Evolutionary conservation across 2,888 invertebrate species (phyloP).

Genomic region (Formica aserva): DNA sequence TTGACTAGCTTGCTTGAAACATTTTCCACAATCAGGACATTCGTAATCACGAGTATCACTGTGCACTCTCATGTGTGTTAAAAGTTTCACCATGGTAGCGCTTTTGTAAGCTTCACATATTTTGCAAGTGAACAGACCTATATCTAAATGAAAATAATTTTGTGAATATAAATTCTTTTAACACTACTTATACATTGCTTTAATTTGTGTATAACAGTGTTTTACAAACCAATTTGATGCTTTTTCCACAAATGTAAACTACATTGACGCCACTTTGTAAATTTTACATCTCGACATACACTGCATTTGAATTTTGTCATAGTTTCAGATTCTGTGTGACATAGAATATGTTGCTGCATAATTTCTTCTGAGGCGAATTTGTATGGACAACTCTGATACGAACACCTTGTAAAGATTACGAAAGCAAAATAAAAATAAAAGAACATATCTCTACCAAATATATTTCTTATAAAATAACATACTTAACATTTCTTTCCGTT

Average conservation of each 20-base stretch:
- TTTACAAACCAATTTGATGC: slow-evolving; percentile 86
- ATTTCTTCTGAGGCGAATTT: slow-evolving; percentile 85
- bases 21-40: slow-evolving; percentile 88
- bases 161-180: slow-evolving; percentile 24
- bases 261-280: slow-evolving; percentile 89
- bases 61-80: slow-evolving; percentile 89
- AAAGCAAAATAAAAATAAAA: neutral
- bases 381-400: slow-evolving; percentile 87
- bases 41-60: slow-evolving; percentile 86
- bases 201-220: neutral
- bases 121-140: slow-evolving; percentile 88
- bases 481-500: slow-evolving; percentile 78
- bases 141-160: slow-evolving; percentile 80
- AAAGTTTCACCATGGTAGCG: slow-evolving; percentile 87
- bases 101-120: slow-evolving; percentile 88
- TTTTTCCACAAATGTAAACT: slow-evolving; percentile 90
- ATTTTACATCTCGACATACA: slow-evolving; percentile 86
- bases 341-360: slow-evolving; percentile 86
- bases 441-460: neutral
- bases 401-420: slow-evolving; percentile 85
- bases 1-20: slow-evolving; percentile 89
- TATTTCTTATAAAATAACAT: slow-evolving; percentile 45
- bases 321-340: slow-evolving; percentile 85
- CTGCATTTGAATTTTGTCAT: slow-evolving; percentile 86
- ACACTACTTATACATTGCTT: neutral